Evolutionary conservation across 2,888 invertebrate genomes (phyloP).

Genomic region (Acrobasis consociella): DNA sequence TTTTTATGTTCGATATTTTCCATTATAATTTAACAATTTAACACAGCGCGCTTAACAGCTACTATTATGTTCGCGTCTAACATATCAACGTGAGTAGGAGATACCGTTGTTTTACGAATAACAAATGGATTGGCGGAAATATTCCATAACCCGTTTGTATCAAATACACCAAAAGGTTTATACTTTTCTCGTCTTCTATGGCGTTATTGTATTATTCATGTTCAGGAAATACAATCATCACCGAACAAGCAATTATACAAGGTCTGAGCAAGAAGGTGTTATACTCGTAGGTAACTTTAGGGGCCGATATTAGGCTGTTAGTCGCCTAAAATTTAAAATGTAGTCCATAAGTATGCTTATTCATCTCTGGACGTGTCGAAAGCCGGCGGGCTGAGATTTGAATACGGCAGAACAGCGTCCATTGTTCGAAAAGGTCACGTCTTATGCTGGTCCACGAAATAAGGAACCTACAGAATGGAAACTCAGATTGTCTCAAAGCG

Average conservation of each 20-base stretch:
- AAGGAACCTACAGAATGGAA: neutral
- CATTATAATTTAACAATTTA: neutral
- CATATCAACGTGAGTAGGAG: neutral
- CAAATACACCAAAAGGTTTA: neutral
- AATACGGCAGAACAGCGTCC: constrained; percentile 56
- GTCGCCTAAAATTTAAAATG: neutral
- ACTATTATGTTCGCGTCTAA: neutral
- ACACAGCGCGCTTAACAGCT: neutral
- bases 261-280: too few species aligned
- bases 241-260: too few species aligned
- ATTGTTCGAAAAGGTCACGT: constrained; percentile 66
- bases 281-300: neutral
- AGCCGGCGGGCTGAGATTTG: constrained; percentile 53
- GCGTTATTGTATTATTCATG: too few species aligned
- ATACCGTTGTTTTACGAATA: neutral
- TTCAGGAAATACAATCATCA: too few species aligned
- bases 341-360: constrained; percentile 19
- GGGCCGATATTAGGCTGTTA: neutral
- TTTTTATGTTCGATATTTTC: neutral
- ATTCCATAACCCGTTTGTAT: neutral
- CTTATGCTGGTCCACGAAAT: constrained; percentile 27
- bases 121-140: neutral
- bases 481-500: neutral
- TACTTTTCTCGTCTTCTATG: neutral
- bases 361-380: constrained; percentile 50